Evolutionary conservation across 2,888 invertebrate species (phyloP).

Genomic region (Pegoplata infirma): DNA sequence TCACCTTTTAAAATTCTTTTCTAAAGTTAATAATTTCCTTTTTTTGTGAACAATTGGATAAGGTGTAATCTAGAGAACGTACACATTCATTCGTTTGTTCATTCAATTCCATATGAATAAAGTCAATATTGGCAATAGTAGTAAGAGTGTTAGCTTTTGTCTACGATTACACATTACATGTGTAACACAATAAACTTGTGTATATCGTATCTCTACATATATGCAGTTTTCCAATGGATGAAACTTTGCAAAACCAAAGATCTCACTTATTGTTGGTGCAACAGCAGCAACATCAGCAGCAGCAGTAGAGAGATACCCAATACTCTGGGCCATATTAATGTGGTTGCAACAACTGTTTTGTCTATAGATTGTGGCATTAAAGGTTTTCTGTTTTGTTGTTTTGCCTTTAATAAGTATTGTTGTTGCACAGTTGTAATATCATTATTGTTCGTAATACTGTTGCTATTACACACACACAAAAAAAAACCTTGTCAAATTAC

Average conservation of each 20-base stretch:
- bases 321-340: constrained; percentile 5
- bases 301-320: no score
- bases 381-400: constrained; percentile 44
- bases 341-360: constrained; percentile 43
- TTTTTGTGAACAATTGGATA: no score
- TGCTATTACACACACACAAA: no score
- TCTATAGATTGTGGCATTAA: constrained; percentile 54
- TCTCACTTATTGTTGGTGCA: background rate
- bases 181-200: constrained; percentile 47
- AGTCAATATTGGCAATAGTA: constrained; percentile 18
- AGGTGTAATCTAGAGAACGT: no score
- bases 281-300: no score
- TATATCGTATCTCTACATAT: constrained; percentile 8
- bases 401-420: background rate
- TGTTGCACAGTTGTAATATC: background rate
- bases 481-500: no score
- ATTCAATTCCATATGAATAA: constrained; percentile 2
- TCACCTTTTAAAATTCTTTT: no score
- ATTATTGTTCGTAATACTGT: background rate
- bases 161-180: constrained; percentile 45
- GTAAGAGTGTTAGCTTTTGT: constrained; percentile 17
- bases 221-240: no score
- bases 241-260: background rate
- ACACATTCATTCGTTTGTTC: no score
- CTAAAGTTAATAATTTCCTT: no score